These are phyloP conservation scores for Lates japonicus DNA, from an alignment of 2,797 vertebrate species.

Conservation along the genomic window DNA sequence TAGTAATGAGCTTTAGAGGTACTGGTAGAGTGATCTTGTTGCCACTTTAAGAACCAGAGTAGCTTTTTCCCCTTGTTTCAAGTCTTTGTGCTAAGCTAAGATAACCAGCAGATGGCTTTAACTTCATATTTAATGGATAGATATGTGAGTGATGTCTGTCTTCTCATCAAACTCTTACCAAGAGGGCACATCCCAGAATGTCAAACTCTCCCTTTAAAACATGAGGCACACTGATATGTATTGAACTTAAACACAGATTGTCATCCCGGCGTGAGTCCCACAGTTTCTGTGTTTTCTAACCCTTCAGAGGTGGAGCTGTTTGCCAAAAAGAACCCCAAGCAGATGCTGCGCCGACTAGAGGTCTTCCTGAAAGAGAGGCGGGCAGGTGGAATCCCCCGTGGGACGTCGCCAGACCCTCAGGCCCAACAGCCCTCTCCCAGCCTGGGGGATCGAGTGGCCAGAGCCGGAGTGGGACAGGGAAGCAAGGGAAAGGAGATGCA, in stretches of 20 bases:
- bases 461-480: constrained; percentile 64
- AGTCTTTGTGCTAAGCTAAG: background rate
- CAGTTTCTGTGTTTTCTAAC: constrained; percentile 47
- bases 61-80: no score
- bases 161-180: background rate
- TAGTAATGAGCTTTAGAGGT: background rate
- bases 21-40: background rate
- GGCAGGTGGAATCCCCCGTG: constrained; percentile 74
- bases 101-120: background rate
- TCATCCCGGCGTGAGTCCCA: constrained; percentile 14
- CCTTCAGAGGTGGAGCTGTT: constrained; percentile 91
- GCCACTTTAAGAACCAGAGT: background rate
- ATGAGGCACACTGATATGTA: background rate
- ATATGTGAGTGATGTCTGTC: background rate
- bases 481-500: constrained; percentile 85
- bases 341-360: constrained; percentile 92
- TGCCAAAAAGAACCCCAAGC: constrained; percentile 95
- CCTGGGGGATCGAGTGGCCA: constrained; percentile 75
- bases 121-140: background rate
- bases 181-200: background rate
- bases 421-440: constrained; percentile 75
- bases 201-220: background rate
- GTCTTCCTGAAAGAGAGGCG: constrained; percentile 85
- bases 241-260: constrained; percentile 42
- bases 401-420: constrained; percentile 77